Conservation (phyloP, 1,140 invertebrate species). For the Venturia canescens region DNA sequence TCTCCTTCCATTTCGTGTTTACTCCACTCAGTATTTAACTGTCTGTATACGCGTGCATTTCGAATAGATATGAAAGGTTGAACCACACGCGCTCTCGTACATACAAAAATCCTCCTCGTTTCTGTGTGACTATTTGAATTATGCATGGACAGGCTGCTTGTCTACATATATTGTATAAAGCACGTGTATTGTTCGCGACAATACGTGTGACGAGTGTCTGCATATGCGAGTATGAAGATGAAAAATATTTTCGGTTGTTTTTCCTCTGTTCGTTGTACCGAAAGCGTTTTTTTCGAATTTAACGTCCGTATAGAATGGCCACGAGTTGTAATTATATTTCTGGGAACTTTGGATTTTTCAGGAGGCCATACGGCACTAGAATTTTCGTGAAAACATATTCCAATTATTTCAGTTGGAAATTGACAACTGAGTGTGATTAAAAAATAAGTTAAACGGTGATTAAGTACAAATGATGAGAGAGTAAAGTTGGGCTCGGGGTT, state of each 20-base stretch:
- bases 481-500: not conserved
- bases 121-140: slow-evolving; percentile 76
- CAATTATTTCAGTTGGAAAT: too few species aligned
- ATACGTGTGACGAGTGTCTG: slow-evolving; percentile 70
- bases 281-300: not conserved
- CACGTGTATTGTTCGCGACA: slow-evolving; percentile 76
- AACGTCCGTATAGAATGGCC: too few species aligned
- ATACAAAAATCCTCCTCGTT: slow-evolving; percentile 60
- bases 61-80: not conserved
- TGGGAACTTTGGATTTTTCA: too few species aligned
- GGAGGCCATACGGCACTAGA: too few species aligned
- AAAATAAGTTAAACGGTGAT: not conserved
- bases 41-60: not conserved
- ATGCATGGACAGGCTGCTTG: slow-evolving; percentile 76
- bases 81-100: slow-evolving; percentile 30
- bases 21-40: slow-evolving; percentile 43
- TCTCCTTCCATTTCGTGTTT: slow-evolving; percentile 2
- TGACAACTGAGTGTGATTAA: too few species aligned
- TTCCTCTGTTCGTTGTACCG: not conserved
- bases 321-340: too few species aligned
- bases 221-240: not conserved
- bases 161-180: slow-evolving; percentile 59
- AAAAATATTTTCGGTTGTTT: not conserved
- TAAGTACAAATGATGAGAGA: not conserved
- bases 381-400: too few species aligned